A percentile compares a stretch with the other conserved stretches of the same genome.
phyloP scores from a whole-genome alignment of 2,113 vertebrate species.

The Riparia riparia region DNA sequence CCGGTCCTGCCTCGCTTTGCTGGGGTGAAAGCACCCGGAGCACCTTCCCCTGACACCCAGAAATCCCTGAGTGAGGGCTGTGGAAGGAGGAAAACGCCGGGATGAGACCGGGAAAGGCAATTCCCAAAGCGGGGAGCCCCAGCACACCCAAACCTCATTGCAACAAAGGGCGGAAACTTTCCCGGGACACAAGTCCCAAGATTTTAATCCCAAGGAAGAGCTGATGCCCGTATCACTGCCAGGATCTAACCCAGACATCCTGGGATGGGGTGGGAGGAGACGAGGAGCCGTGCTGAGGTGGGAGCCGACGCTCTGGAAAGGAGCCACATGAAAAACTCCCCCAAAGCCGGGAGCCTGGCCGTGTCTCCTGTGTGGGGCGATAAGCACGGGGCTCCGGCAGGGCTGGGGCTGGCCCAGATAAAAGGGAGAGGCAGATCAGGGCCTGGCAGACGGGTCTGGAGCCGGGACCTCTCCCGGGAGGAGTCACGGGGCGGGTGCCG shows the following conservation, averaged over 20 bases:
- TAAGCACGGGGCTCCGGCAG: neutral
- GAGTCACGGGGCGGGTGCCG: neutral
- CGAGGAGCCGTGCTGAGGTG: neutral
- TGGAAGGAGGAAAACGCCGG: neutral
- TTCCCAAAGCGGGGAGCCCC: neutral
- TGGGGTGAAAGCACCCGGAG: neutral
- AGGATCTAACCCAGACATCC: accelerated
- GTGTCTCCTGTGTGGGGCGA: neutral
- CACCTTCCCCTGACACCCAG: neutral
- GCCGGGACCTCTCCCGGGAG: neutral
- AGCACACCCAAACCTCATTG: accelerated
- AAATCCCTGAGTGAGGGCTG: neutral
- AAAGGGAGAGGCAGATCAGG: neutral
- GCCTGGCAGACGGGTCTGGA: neutral
- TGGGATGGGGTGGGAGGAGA: neutral
- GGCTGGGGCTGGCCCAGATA: neutral
- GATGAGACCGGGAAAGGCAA: neutral
- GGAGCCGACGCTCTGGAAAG: accelerated
- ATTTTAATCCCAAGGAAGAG: neutral
- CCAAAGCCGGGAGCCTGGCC: accelerated
- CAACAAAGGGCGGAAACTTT: accelerated
- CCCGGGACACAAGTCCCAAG: accelerated
- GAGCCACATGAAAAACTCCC: neutral
- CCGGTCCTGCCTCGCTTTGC: accelerated
- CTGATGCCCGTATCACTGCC: accelerated